Conservation (phyloP, 2,888 invertebrate species). For the Digitonthophagus gazella region DNA sequence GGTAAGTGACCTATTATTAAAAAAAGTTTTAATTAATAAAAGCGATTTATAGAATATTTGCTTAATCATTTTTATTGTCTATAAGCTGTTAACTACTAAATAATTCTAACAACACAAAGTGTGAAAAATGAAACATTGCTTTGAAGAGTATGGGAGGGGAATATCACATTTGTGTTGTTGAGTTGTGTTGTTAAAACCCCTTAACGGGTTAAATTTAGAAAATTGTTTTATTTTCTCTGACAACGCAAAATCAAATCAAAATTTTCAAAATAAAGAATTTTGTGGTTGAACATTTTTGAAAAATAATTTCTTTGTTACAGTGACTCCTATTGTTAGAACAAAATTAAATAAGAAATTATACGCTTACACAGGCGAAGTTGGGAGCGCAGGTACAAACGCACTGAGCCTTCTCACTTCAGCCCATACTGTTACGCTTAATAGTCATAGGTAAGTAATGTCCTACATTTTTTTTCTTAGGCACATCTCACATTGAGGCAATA, state of each 20-base stretch:
- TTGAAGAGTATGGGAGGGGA: too few relatives aligned
- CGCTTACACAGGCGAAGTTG: slow-evolving; percentile 47
- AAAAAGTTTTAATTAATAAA: neutral
- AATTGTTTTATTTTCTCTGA: too few relatives aligned
- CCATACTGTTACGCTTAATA: slow-evolving; percentile 58
- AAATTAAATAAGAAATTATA: slow-evolving; percentile 47
- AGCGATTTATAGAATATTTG: slow-evolving; percentile 4
- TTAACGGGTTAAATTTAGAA: too few relatives aligned
- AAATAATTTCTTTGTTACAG: slow-evolving; percentile 37
- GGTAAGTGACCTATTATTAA: slow-evolving; percentile 36
- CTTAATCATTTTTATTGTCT: neutral
- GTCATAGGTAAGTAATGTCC: slow-evolving; percentile 59
- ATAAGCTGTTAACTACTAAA: neutral
- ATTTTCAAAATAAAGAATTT: too few relatives aligned
- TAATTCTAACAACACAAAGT: too few relatives aligned
- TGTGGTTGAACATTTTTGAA: too few relatives aligned
- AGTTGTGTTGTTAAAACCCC: too few relatives aligned
- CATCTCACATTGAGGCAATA: neutral
- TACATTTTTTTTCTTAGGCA: slow-evolving; percentile 5
- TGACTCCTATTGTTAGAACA: slow-evolving; percentile 36
- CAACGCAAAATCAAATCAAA: too few relatives aligned
- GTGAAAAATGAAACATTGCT: too few relatives aligned
- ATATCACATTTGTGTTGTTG: too few relatives aligned
- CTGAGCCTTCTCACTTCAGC: slow-evolving; percentile 48
- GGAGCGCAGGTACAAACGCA: slow-evolving; percentile 44